A percentile compares a stretch with the other conserved stretches of the same genome.
Conservation (phyloP, 2,113 vertebrate species). For the Larimichthys polyactis region DNA sequence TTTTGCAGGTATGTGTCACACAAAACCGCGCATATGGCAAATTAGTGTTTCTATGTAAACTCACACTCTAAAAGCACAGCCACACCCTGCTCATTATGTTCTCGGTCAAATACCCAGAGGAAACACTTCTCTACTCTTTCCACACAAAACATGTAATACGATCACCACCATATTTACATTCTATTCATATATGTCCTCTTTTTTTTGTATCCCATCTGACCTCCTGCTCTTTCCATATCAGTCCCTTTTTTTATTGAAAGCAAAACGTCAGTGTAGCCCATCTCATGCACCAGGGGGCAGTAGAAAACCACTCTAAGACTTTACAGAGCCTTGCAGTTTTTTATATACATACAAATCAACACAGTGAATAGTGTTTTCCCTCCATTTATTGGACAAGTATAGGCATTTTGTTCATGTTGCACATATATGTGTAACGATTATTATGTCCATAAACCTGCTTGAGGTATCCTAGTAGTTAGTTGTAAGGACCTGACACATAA, state of each 20-base stretch:
- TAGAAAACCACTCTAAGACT: constrained; percentile 41
- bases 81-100: constrained; percentile 50
- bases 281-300: constrained; percentile 71
- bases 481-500: background rate
- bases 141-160: constrained; percentile 26
- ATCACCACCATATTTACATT: constrained; percentile 11
- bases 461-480: too few relatives aligned
- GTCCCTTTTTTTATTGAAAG: background rate
- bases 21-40: background rate
- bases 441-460: background rate
- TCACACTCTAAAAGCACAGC: constrained; percentile 1
- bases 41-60: constrained; percentile 34
- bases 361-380: constrained; percentile 6
- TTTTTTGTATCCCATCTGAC: background rate
- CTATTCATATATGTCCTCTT: constrained; percentile 8
- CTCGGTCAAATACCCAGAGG: constrained; percentile 18
- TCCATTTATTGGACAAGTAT: background rate
- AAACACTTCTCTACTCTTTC: constrained; percentile 30
- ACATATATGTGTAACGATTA: background rate
- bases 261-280: background rate
- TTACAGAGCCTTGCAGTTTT: background rate
- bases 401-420: background rate
- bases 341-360: background rate
- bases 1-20: constrained; percentile 8
- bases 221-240: constrained; percentile 3